Base-by-base conservation (phyloP, 2,797 vertebrate species). In the Carduelis carduelis region DNA sequence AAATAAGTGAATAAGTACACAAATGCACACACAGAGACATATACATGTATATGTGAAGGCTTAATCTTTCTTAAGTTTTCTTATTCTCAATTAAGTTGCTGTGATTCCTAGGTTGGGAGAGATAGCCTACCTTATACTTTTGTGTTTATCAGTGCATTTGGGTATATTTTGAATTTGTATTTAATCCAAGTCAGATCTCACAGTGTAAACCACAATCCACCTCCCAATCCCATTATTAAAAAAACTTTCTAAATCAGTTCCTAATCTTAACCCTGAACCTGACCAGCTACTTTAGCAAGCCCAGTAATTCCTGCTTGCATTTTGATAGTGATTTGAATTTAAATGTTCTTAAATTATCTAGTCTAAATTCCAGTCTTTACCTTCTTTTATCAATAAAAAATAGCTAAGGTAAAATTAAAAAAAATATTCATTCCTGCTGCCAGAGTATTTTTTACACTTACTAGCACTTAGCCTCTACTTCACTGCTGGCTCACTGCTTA, bases 391-490 rank as follows among this genome's bases (percentile, higher is more conserved):
- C 20, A 24, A 7, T 41, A 79, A 88, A 78, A 78, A 65, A 28
- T 65, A 53, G 18, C 44, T 59, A 12, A 90, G 43, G 30, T 24
- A 3, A 72, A 57, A 55, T 16, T 30, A 69, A 22, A 43, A n/a
- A 41, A 32, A 21, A 32, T 5, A 9, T 4, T 15, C 0, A 2
- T 53, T n/a, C 3, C 35, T n/a, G 4, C 53, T 75, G 39, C 30
- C 19, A 34, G 37, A 49, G 26, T 53, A 19, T 35, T 71, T 91
- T 82, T 61, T 39, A 35, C 27, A 8, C 5, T 82, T 68, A 59
- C 1, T 20, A 34, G 35, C 32, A 32, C 79, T 69, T 92, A n/a
- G 61, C 50, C 8, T 87, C n/a, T 64, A 4, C 34, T 71, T 75
- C 24, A 47, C 14, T 76, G 21, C 44, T 57, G 64, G 1, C 43